These are phyloP conservation scores for Meteorus cinctellus DNA, from an alignment of 2,888 invertebrate species.

Conservation along the genomic window DNA sequence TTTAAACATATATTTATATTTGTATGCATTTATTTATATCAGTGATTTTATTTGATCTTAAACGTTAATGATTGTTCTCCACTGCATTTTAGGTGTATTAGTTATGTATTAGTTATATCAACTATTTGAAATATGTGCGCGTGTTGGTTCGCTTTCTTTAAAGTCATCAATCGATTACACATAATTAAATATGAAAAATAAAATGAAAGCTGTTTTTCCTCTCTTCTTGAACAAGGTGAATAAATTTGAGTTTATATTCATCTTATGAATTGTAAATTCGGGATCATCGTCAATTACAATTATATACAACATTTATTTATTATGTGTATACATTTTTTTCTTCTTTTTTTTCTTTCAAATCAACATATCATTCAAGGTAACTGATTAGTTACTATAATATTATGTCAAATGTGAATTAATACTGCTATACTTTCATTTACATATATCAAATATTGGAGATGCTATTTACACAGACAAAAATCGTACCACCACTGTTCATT, in stretches of 20 bases:
- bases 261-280: background rate
- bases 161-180: conserved; percentile 20
- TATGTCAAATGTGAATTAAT: background rate
- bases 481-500: no score
- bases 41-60: conserved; percentile 38
- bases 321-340: background rate
- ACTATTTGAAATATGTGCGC: conserved; percentile 33
- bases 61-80: conserved; percentile 49
- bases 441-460: no score
- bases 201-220: conserved; percentile 38
- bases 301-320: background rate
- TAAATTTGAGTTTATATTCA: background rate
- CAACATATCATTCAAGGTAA: background rate
- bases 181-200: conserved; percentile 52
- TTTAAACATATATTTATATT: conserved; percentile 6
- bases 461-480: no score
- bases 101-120: conserved; percentile 30
- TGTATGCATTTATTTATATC: background rate
- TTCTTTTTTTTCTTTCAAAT: background rate
- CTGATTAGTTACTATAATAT: conserved; percentile 24
- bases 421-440: no score
- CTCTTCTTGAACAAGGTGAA: background rate
- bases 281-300: background rate
- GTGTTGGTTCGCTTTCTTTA: conserved; percentile 24
- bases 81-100: conserved; percentile 33